A percentile compares a stretch with the other conserved stretches of the same genome.
Evolutionary conservation across 2,797 vertebrate species (phyloP).

Genomic region (Sebastes taczanowskii): DNA sequence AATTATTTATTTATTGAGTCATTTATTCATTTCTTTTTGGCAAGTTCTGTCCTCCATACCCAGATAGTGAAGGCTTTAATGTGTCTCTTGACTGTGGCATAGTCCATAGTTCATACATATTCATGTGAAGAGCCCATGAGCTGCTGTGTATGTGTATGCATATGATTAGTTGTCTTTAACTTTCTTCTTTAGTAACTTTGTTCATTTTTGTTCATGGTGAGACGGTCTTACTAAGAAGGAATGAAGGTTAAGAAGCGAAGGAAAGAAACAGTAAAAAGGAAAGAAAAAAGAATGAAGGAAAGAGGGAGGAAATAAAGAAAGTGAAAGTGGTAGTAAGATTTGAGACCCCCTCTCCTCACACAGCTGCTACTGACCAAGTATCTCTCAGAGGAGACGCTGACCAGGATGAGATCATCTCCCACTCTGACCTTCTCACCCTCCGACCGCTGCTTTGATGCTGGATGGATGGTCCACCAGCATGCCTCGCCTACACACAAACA

Average conservation of each 20-base stretch:
- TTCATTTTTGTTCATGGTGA: neutral
- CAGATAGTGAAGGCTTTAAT: neutral
- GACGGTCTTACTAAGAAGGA: neutral
- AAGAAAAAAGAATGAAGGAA: neutral
- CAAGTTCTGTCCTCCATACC: too few relatives aligned
- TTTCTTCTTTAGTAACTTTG: neutral
- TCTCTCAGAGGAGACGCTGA: conserved; percentile 95
- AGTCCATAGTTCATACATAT: neutral
- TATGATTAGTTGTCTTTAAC: neutral
- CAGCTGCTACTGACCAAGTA: conserved; percentile 89
- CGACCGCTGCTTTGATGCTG: conserved; percentile 95
- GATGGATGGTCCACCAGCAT: conserved; percentile 98
- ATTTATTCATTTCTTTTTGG: too few relatives aligned
- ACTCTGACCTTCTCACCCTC: conserved; percentile 97
- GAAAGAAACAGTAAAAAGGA: neutral
- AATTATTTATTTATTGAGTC: too few relatives aligned
- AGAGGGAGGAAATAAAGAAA: neutral
- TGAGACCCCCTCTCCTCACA: neutral
- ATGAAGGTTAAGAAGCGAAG: neutral
- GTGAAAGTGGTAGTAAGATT: neutral
- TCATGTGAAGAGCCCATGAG: neutral
- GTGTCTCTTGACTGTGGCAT: neutral
- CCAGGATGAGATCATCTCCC: conserved; percentile 95
- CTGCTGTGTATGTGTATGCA: neutral
- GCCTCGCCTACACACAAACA: conserved; percentile 86